Conservation (phyloP, 2,888 invertebrate genomes). For the Microctonus brassicae region DNA sequence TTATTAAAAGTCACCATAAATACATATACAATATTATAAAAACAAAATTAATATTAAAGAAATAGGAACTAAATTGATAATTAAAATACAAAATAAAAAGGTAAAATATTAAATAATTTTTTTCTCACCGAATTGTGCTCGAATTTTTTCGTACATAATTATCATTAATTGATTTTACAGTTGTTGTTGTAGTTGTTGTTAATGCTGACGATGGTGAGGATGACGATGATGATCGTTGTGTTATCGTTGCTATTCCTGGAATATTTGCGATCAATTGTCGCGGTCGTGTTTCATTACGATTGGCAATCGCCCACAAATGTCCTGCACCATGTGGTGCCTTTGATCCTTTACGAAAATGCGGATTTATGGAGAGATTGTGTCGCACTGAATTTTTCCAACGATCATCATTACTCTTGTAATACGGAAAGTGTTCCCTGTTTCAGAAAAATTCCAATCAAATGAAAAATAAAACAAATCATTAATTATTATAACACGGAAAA, state of each 20-base stretch:
- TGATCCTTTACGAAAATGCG: constrained; percentile 89
- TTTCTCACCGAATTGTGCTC: constrained; percentile 42
- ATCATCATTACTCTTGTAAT: constrained; percentile 90
- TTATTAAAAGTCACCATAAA: too few species aligned
- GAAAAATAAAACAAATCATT: not conserved
- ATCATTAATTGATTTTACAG: constrained; percentile 32
- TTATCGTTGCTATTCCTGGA: constrained; percentile 35
- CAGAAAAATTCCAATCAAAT: constrained; percentile 36
- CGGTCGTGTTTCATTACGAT: constrained; percentile 72
- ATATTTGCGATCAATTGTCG: constrained; percentile 49
- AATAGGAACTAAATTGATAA: too few species aligned
- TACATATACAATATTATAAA: not conserved
- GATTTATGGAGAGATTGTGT: constrained; percentile 92
- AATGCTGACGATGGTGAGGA: too few species aligned
- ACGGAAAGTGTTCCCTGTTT: constrained; percentile 87
- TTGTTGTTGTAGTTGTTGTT: too few species aligned
- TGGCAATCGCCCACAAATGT: constrained; percentile 90
- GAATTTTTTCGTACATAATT: constrained; percentile 39
- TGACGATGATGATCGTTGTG: constrained; percentile 43
- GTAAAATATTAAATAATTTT: too few species aligned
- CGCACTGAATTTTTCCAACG: constrained; percentile 94
- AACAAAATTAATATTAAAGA: not conserved
- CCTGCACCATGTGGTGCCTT: constrained; percentile 90
- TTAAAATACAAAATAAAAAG: too few species aligned
- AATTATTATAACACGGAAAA: too few species aligned